Base-by-base conservation (phyloP, 1,140 invertebrate species). In the Apocrypta bakeri region DNA sequence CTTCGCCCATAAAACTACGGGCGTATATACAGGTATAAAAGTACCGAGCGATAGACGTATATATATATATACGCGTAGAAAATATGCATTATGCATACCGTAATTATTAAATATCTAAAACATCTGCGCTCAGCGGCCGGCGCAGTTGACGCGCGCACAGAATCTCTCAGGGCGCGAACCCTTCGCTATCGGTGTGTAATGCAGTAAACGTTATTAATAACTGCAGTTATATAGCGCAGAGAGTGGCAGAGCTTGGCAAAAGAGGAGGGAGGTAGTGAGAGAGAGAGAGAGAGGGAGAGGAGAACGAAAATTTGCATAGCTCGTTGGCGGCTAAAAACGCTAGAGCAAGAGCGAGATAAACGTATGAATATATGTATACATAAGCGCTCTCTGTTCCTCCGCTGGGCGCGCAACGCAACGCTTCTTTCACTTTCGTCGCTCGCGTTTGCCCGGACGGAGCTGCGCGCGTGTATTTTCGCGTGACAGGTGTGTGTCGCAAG, bases 301-400 rank as follows among this genome's bases (percentile, higher is more conserved):
- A 31, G 71, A 73, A 27, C 33, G 69, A 74, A 81, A 81, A 81
- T 81, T 73, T 56, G 9, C 71, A 11, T 24, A 64, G 56, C 40
- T 68, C 66, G n/a, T n/a, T n/a, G 29, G 27, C 21, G 37, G 79
- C 63, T 17, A 81, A 81, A 81, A 81, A 81, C 14, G 12, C 27
- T 9, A 25, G 63, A 29, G 63, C 27, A 81, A 24, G 29, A 64
- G 56, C 68, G 79, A 74, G 79, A 66, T 12, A 42, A 24, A 4
- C n/a, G n/a, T n/a, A n/a, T n/a, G n/a, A n/a, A n/a, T n/a, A n/a
- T n/a, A n/a, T n/a, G n/a, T n/a, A n/a, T n/a, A n/a, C n/a, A n/a
- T n/a, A n/a, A n/a, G n/a, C n/a, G n/a, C n/a, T n/a, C n/a, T n/a
- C n/a, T n/a, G n/a, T n/a, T n/a, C n/a, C n/a, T n/a, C n/a, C n/a